A percentile compares a stretch with the other conserved stretches of the same genome.
Conservation (phyloP, 2,888 invertebrate species). For the Euzophera pinguis region DNA sequence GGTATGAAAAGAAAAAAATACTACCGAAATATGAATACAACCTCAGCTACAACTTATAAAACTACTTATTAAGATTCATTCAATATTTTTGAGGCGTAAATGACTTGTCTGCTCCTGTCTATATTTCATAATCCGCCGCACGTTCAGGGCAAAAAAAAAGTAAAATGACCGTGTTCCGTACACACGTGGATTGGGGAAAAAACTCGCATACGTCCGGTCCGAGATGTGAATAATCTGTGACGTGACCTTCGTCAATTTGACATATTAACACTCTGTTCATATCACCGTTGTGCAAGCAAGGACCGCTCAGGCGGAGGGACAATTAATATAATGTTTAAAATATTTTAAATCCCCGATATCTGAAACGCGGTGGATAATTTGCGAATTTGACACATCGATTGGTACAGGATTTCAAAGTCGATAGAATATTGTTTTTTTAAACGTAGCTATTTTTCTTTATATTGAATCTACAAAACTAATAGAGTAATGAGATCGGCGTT, state of each 20-base stretch:
- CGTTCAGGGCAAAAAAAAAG: conserved; percentile 29
- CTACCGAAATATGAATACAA: no score
- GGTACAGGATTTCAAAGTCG: background rate
- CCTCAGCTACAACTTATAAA: no score
- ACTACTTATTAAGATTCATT: no score
- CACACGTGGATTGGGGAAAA: background rate
- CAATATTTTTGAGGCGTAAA: background rate
- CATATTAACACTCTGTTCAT: conserved; percentile 64
- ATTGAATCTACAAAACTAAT: no score
- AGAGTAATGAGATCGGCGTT: no score
- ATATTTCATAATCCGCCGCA: conserved; percentile 17
- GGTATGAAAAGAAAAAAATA: no score
- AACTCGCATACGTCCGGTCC: conserved; percentile 47
- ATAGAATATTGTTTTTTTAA: background rate
- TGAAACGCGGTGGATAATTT: background rate
- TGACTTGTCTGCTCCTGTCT: background rate
- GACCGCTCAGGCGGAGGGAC: conserved; percentile 33
- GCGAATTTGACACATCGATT: background rate
- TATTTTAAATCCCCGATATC: background rate
- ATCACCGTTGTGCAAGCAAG: conserved; percentile 58
- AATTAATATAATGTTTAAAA: conserved; percentile 34
- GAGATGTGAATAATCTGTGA: no score
- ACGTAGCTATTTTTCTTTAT: no score
- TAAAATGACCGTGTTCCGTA: conserved; percentile 55
- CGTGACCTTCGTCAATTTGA: conserved; percentile 78